These are phyloP conservation scores for Drosophila triauraria DNA, from an alignment of 1,140 invertebrate genomes.

Conservation along the genomic window DNA sequence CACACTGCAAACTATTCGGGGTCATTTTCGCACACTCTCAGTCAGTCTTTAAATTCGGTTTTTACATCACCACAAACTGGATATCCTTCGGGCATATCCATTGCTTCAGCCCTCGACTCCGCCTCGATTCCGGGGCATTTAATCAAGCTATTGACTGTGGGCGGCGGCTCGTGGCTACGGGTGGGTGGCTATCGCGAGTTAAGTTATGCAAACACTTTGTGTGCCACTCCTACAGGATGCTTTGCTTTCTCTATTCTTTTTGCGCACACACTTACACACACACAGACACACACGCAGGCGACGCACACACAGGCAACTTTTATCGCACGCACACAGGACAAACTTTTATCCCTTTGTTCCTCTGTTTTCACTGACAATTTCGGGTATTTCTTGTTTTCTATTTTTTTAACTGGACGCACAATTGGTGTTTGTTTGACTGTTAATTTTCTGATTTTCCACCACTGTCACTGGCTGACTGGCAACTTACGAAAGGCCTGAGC, in stretches of 20 bases:
- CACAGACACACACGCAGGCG: conserved; percentile 12
- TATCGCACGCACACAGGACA: conserved; percentile 37
- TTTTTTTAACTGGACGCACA: conserved; percentile 6
- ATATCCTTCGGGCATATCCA: conserved; percentile 25
- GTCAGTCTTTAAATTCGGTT: conserved; percentile 5
- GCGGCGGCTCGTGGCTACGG: background rate
- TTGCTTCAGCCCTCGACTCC: conserved; percentile 19
- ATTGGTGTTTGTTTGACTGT: background rate
- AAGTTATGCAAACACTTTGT: conserved; percentile 80
- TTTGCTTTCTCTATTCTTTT: conserved; percentile 80
- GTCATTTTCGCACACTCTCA: background rate
- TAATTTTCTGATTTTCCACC: conserved; percentile 30
- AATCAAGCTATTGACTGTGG: conserved; percentile 61
- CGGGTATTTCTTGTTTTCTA: conserved; percentile 19
- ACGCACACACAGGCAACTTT: conserved; percentile 24
- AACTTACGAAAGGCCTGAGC: conserved; percentile 43
- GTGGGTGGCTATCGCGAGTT: conserved; percentile 46
- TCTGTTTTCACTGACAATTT: conserved; percentile 29
- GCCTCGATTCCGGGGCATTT: conserved; percentile 32
- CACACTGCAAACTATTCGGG: conserved; percentile 31
- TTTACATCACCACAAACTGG: conserved; percentile 28
- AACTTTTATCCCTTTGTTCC: conserved; percentile 50
- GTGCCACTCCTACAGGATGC: conserved; percentile 77
- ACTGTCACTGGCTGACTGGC: conserved; percentile 1
- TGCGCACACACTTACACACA: conserved; percentile 46